Evolutionary conservation across 2,113 vertebrate species (phyloP).

Genomic region (Saccopteryx leptura): DNA sequence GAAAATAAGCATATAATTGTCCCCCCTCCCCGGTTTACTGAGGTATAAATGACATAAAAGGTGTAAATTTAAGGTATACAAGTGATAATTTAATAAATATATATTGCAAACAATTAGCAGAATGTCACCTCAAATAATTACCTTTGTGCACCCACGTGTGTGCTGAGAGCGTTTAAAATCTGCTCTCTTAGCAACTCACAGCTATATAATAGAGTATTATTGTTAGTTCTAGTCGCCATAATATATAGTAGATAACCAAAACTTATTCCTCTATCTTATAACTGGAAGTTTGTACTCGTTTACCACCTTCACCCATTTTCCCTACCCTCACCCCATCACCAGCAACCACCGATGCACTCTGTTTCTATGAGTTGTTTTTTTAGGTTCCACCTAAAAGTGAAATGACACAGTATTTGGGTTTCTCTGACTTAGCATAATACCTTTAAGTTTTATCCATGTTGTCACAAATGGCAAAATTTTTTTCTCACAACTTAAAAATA

Average conservation of each 20-base stretch:
- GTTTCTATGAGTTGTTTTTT: neutral
- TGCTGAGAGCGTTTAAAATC: neutral
- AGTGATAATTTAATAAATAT: conserved; percentile 13
- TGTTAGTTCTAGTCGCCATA: neutral
- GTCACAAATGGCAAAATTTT: neutral
- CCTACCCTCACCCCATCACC: neutral
- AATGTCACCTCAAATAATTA: neutral
- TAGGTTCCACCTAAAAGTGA: neutral
- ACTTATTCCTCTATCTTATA: neutral
- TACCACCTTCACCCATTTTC: neutral
- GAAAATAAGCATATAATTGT: conserved; percentile 13
- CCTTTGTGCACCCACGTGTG: neutral
- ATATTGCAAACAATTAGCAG: neutral
- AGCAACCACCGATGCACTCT: neutral
- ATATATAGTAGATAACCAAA: neutral
- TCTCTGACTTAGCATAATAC: neutral
- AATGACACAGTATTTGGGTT: neutral
- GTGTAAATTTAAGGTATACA: neutral
- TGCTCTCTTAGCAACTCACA: conserved; percentile 12
- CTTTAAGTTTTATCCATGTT: neutral
- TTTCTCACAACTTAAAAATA: neutral
- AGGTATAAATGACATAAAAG: neutral
- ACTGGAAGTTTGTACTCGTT: neutral
- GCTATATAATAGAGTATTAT: neutral
- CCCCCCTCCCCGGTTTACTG: neutral